Evolutionary conservation across 1,140 invertebrate genomes (phyloP).

Genomic region (Drosophila triauraria): DNA sequence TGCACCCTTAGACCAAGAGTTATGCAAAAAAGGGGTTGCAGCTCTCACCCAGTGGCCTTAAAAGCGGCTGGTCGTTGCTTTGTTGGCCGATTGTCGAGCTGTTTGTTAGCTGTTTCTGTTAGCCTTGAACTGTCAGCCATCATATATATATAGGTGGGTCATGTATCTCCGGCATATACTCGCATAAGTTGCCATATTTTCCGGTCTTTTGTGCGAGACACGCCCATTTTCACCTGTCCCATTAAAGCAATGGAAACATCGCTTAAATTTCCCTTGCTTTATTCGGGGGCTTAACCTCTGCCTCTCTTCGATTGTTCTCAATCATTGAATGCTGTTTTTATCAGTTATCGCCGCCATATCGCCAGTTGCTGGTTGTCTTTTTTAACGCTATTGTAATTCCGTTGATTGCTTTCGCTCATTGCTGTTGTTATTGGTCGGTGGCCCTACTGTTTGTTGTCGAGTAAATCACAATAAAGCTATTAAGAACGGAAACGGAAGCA

Average conservation of each 20-base stretch:
- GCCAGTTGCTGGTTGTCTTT: slow-evolving; percentile 41
- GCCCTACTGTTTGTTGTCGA: slow-evolving; percentile 56
- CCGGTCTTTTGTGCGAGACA: slow-evolving; percentile 3
- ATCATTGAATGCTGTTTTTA: slow-evolving; percentile 61
- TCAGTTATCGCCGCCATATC: slow-evolving; percentile 58
- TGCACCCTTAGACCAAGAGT: slow-evolving; percentile 1
- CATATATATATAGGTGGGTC: slow-evolving; percentile 13
- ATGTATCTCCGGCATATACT: slow-evolving; percentile 13
- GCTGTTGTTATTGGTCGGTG: slow-evolving; percentile 34
- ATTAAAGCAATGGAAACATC: slow-evolving; percentile 33
- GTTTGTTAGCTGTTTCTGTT: slow-evolving; percentile 21
- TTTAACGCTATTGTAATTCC: slow-evolving; percentile 81
- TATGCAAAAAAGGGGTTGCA: slow-evolving; percentile 38
- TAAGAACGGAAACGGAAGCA: slow-evolving; percentile 84
- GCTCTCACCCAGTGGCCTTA: slow-evolving; percentile 41
- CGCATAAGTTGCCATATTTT: slow-evolving; percentile 33
- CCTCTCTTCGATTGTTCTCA: slow-evolving; percentile 51
- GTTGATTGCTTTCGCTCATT: slow-evolving; percentile 70
- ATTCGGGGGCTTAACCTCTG: slow-evolving; percentile 37
- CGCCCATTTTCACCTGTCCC: slow-evolving; percentile 39
- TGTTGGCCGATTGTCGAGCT: slow-evolving; percentile 14
- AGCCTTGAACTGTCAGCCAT: slow-evolving; percentile 38
- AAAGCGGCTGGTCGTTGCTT: slow-evolving; percentile 20
- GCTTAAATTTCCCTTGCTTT: slow-evolving; percentile 36
- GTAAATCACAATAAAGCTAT: slow-evolving; percentile 84